These are phyloP conservation scores for Incurvaria masculella DNA, from an alignment of 2,888 invertebrate genomes.

Conservation along the genomic window DNA sequence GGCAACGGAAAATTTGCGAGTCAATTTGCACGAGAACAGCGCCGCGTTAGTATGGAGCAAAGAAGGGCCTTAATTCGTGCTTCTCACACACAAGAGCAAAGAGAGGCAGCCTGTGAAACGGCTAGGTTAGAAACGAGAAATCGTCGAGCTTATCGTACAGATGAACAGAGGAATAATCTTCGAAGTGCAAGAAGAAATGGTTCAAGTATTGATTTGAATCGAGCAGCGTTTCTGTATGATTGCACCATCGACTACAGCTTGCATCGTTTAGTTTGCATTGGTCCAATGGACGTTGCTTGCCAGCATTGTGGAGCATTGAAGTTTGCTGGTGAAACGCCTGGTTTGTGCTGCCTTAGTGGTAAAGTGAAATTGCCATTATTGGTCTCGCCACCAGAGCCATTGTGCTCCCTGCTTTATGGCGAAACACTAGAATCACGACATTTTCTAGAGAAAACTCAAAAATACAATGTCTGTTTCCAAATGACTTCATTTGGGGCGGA, in stretches of 20 bases:
- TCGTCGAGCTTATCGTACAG: not conserved
- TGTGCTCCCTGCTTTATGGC: not conserved
- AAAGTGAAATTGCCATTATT: too few species aligned
- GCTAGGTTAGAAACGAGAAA: conserved; percentile 1
- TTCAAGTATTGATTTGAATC: not conserved
- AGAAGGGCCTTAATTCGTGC: too few species aligned
- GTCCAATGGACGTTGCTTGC: not conserved
- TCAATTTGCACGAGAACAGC: too few species aligned
- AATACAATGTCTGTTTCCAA: not conserved
- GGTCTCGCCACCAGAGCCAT: conserved; percentile 1
- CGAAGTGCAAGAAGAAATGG: not conserved
- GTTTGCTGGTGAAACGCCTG: not conserved
- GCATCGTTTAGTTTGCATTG: too few species aligned
- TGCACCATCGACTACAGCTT: not conserved
- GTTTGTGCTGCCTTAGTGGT: too few species aligned
- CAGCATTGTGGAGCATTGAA: not conserved
- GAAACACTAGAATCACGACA: conserved; percentile 1
- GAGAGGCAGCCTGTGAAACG: not conserved
- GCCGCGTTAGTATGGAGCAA: too few species aligned
- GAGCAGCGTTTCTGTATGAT: not conserved
- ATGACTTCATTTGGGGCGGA: conserved; percentile 1
- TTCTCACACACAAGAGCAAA: not conserved
- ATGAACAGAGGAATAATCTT: not conserved
- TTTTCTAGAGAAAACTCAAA: too few species aligned
- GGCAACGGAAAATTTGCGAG: conserved; percentile 11